These are phyloP conservation scores for Sporophila hypoxantha DNA, from an alignment of 2,113 vertebrate genomes.

Conservation along the genomic window DNA sequence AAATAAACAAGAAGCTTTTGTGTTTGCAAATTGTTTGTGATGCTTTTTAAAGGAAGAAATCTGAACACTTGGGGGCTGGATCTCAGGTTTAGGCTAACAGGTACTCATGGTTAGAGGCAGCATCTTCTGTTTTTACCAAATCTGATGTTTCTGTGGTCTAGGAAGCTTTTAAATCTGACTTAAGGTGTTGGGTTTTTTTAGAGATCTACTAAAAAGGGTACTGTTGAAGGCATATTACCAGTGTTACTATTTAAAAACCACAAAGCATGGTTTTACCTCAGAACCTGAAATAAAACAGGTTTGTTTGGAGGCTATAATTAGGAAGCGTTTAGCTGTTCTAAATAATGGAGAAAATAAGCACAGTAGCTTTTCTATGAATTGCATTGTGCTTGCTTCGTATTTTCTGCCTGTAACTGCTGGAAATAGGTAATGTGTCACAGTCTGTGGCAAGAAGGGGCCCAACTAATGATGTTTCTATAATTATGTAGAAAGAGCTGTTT, in stretches of 20 bases:
- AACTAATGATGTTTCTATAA: not conserved
- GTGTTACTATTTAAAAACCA: not conserved
- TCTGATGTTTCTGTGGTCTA: not conserved
- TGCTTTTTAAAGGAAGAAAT: not conserved
- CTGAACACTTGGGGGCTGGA: not conserved
- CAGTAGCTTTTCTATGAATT: constrained; percentile 5
- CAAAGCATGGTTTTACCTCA: not conserved
- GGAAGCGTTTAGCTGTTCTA: not conserved
- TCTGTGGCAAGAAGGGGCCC: not conserved
- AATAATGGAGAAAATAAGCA: not conserved
- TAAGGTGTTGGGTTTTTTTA: not conserved
- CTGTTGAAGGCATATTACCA: not conserved
- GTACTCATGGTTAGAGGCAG: not conserved
- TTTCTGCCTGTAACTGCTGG: not conserved
- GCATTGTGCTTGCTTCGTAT: not conserved
- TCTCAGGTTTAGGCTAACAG: not conserved
- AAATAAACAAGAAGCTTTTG: not conserved
- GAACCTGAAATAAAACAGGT: not conserved
- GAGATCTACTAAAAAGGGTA: not conserved
- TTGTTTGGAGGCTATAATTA: not conserved
- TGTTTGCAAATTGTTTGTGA: not conserved
- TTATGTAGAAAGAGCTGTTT: not conserved
- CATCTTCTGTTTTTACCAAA: not conserved
- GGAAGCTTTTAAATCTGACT: not conserved
- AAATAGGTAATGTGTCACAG: not conserved